phyloP scores from a whole-genome alignment of 2,113 vertebrate genomes.

The Dasyurus viverrinus region DNA sequence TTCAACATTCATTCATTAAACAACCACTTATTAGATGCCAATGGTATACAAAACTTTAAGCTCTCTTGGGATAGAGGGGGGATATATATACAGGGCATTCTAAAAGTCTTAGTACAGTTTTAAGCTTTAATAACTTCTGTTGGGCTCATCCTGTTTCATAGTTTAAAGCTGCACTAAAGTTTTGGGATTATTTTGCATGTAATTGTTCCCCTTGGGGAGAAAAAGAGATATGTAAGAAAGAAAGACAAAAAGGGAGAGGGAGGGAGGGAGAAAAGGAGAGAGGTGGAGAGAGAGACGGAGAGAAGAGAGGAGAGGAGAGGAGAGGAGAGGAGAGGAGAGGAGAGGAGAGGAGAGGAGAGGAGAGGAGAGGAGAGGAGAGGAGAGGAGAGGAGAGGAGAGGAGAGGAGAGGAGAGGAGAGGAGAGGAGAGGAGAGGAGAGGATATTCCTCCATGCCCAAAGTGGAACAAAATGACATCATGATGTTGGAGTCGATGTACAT shows the following conservation, averaged over 20 bases:
- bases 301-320: no score
- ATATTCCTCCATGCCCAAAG: background rate
- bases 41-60: background rate
- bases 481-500: background rate
- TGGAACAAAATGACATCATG: background rate
- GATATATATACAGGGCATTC: background rate
- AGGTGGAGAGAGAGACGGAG: no score
- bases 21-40: background rate
- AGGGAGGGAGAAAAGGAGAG: no score
- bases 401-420: no score
- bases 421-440: no score
- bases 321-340: no score
- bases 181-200: background rate
- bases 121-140: background rate
- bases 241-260: background rate
- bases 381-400: no score
- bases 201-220: background rate
- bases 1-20: background rate
- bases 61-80: background rate
- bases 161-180: background rate
- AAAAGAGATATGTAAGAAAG: no score
- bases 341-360: no score
- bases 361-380: no score
- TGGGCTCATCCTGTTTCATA: background rate
- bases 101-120: background rate